Percentiles rank a stretch among this genome's conserved stretches.
Conservation (phyloP, 2,888 invertebrate genomes). For the Morpho helenor region DNA sequence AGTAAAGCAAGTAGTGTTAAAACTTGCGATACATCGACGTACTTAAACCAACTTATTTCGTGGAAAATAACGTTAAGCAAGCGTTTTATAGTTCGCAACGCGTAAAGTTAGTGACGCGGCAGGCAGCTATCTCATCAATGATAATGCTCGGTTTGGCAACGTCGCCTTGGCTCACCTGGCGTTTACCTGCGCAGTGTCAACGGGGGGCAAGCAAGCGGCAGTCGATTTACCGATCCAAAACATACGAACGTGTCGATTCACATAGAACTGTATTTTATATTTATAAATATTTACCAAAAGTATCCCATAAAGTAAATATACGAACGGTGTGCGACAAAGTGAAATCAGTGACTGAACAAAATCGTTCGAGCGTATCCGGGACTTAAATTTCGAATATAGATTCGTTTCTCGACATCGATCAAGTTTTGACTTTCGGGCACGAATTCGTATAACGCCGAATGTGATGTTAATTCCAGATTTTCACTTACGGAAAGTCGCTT, state of each 20-base stretch:
- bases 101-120: slow-evolving; percentile 52
- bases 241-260: slow-evolving; percentile 56
- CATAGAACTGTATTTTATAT: slow-evolving; percentile 34
- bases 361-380: slow-evolving; percentile 29
- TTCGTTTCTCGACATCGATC: slow-evolving; percentile 45
- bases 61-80: slow-evolving; percentile 28
- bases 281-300: slow-evolving; percentile 47
- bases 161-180: slow-evolving; percentile 75
- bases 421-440: slow-evolving; percentile 38
- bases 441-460: slow-evolving; percentile 49
- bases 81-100: slow-evolving; percentile 54
- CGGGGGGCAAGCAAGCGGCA: slow-evolving; percentile 61
- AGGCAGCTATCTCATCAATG: slow-evolving; percentile 72
- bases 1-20: slow-evolving; percentile 10
- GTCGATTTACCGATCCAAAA: slow-evolving; percentile 64
- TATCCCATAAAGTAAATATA: slow-evolving; percentile 16
- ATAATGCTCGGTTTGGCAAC: slow-evolving; percentile 76
- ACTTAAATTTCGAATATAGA: slow-evolving; percentile 40
- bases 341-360: slow-evolving; percentile 32
- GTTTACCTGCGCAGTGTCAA: slow-evolving; percentile 75
- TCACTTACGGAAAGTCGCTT: slow-evolving; percentile 74
- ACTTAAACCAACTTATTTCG: slow-evolving; percentile 6
- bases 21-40: slow-evolving; percentile 22
- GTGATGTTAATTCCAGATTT: slow-evolving; percentile 73
- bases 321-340: slow-evolving; percentile 31